Evolutionary conservation across 2,797 vertebrate species (phyloP).

Genomic region (Anomalospiza imberbis): DNA sequence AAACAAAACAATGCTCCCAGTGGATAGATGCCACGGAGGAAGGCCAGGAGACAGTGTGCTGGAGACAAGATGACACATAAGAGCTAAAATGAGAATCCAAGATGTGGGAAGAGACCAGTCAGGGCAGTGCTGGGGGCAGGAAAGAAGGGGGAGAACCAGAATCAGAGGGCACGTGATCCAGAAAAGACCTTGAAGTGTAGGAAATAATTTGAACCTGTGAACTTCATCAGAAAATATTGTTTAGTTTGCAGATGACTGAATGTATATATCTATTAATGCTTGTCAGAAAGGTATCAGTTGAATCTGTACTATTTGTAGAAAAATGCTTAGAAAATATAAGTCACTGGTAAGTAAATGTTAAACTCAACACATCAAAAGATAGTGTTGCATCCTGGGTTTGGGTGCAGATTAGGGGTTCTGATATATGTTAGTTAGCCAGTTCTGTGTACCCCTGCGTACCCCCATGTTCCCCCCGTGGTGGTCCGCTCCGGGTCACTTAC

Average conservation of each 20-base stretch:
- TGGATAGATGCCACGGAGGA: background rate
- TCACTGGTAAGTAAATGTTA: background rate
- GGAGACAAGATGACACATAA: background rate
- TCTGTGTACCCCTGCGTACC: too few species aligned
- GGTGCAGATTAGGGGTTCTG: too few species aligned
- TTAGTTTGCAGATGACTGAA: background rate
- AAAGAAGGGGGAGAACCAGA: background rate
- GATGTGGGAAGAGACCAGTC: background rate
- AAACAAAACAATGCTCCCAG: background rate
- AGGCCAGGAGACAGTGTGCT: background rate
- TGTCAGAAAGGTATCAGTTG: background rate
- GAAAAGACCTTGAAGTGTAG: background rate
- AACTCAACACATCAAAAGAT: background rate
- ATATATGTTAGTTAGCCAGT: too few species aligned
- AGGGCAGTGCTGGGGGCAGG: background rate
- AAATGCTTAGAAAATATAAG: background rate
- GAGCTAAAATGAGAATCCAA: background rate
- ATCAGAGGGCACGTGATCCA: background rate
- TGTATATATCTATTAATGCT: background rate
- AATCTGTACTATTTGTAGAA: background rate
- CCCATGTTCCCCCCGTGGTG: too few species aligned
- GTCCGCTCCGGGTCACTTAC: too few species aligned
- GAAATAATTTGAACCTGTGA: slow-evolving; percentile 9
- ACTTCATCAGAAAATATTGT: background rate
- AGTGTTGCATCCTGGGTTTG: too few species aligned